Conservation (phyloP, 2,113 vertebrate genomes). For the Microcebus ravelobensis region DNA sequence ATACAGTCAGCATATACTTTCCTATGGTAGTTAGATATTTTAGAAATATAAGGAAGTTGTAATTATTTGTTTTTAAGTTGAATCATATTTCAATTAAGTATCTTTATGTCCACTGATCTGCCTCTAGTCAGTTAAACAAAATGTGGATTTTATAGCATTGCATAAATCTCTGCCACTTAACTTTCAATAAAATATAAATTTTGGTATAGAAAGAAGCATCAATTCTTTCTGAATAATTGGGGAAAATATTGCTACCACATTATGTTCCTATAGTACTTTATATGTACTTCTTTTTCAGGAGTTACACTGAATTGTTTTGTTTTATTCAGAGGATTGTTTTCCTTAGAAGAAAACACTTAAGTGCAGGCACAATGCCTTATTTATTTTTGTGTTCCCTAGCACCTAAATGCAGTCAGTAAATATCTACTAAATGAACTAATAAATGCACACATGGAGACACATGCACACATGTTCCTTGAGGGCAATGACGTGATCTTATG, state of each 20-base stretch:
- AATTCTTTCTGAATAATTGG: conserved; percentile 30
- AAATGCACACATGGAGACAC: neutral
- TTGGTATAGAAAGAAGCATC: neutral
- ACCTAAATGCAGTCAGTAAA: neutral
- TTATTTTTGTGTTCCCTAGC: neutral
- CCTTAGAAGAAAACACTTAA: neutral
- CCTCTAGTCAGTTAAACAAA: neutral
- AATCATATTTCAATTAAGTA: conserved; percentile 15
- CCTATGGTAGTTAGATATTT: neutral
- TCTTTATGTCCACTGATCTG: neutral
- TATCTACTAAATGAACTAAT: conserved; percentile 21
- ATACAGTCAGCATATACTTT: neutral
- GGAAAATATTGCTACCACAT: neutral
- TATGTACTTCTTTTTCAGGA: neutral
- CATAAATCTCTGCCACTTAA: neutral
- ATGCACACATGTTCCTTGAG: neutral
- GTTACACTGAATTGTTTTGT: neutral
- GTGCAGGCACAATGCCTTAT: neutral
- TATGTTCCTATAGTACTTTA: neutral
- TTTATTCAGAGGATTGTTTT: neutral
- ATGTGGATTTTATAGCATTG: conserved; percentile 20
- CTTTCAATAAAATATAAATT: conserved; percentile 1
- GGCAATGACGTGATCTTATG: neutral
- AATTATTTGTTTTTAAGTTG: conserved; percentile 20
- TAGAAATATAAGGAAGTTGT: neutral